phyloP scores from a whole-genome alignment of 2,797 vertebrate species.

The Urocyon cinereoargenteus region DNA sequence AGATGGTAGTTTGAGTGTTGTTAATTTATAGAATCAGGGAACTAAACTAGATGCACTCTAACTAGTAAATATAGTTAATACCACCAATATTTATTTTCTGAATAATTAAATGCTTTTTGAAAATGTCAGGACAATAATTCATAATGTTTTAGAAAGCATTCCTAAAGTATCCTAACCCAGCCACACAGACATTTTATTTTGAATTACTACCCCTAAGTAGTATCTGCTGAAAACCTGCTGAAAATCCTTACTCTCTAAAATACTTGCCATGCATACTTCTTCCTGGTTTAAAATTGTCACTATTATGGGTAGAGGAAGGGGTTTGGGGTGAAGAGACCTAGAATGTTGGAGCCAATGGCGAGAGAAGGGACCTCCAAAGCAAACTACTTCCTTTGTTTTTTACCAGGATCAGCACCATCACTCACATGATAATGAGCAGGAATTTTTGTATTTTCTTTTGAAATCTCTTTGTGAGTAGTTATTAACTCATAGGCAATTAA shows the following conservation, averaged over 20 bases:
- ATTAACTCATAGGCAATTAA: conserved; percentile 10
- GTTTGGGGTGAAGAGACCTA: background rate
- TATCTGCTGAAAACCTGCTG: conserved; percentile 26
- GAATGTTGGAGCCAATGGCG: background rate
- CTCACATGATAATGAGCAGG: background rate
- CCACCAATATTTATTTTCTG: background rate
- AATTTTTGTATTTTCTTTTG: conserved; percentile 28
- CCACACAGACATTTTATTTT: conserved; percentile 35
- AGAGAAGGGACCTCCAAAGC: background rate
- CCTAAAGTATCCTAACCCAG: background rate
- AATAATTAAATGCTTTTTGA: conserved; percentile 7
- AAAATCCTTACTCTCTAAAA: conserved; percentile 39
- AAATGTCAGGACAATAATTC: conserved; percentile 37
- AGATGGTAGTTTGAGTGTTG: background rate
- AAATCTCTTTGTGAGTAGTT: background rate
- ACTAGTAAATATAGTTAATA: background rate
- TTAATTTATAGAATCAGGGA: background rate
- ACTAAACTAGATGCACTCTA: background rate
- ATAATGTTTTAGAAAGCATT: conserved; percentile 26
- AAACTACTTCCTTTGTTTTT: background rate
- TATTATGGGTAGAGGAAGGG: background rate
- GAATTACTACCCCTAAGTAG: background rate
- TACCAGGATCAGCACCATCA: background rate
- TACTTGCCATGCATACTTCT: background rate
- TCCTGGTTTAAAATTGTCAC: background rate